A percentile compares a stretch with the other conserved stretches of the same genome.
Evolutionary conservation across 2,797 vertebrate genomes (phyloP).

Genomic region (Chloroceryle inda): DNA sequence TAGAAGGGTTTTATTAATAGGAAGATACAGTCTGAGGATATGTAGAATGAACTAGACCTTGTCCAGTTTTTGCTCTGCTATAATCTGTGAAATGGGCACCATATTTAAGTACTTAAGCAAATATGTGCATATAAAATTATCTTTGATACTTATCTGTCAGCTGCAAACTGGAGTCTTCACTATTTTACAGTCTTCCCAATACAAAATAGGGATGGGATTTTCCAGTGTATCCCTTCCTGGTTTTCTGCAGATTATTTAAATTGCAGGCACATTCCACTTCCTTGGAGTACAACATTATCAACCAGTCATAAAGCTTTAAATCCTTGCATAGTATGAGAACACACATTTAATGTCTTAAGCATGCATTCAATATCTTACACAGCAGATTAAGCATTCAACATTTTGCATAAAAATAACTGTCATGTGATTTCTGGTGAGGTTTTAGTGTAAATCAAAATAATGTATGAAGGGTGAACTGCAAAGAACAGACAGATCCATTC

Average conservation of each 20-base stretch:
- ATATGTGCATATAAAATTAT: background rate
- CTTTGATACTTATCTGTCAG: background rate
- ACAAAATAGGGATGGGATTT: background rate
- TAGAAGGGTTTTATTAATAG: background rate
- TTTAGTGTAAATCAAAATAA: constrained; percentile 7
- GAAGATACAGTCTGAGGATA: background rate
- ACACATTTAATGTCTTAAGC: background rate
- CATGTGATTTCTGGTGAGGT: background rate
- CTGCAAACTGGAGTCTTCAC: background rate
- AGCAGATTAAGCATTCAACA: background rate
- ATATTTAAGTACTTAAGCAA: background rate
- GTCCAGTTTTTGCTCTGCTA: background rate
- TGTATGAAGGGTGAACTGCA: background rate
- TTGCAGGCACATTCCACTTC: background rate
- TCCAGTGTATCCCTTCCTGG: background rate
- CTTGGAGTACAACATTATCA: background rate
- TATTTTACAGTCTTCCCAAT: background rate
- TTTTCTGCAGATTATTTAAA: background rate
- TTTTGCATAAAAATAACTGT: background rate
- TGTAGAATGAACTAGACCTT: background rate
- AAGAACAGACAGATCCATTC: background rate
- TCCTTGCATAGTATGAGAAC: background rate
- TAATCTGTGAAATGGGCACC: background rate
- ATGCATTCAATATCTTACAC: background rate
- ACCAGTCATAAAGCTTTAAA: background rate